Evolutionary conservation across 2,113 vertebrate species (phyloP).

Genomic region (Indicator indicator): DNA sequence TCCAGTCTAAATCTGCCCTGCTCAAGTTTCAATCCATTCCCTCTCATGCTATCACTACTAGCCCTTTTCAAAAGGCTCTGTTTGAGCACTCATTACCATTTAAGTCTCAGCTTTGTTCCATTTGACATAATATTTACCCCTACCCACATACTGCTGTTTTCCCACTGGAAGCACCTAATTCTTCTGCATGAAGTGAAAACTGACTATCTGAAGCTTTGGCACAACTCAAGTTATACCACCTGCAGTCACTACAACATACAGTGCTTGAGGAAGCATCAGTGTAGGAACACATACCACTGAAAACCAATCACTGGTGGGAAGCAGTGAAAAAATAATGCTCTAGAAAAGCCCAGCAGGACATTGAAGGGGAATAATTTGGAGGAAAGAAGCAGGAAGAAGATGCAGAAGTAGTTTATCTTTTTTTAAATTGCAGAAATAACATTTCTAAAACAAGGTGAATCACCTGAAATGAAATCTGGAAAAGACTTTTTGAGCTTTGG

Average conservation of each 20-base stretch:
- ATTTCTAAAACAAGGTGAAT: not conserved
- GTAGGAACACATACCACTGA: fast-evolving
- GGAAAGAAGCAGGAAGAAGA: not conserved
- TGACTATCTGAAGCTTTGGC: not conserved
- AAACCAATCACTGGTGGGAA: not conserved
- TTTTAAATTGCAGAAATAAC: not conserved
- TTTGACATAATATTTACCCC: not conserved
- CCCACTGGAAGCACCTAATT: not conserved
- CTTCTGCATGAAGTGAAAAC: not conserved
- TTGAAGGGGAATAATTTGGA: not conserved
- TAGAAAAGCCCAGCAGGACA: not conserved
- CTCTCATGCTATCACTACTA: too few species aligned
- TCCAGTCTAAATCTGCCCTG: too few species aligned
- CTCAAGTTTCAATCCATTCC: too few species aligned
- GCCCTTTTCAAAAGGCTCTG: too few species aligned
- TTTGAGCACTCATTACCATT: not conserved
- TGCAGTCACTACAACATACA: not conserved
- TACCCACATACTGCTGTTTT: not conserved
- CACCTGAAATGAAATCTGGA: not conserved
- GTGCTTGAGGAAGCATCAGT: not conserved
- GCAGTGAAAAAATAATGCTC: not conserved
- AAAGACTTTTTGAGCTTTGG: not conserved
- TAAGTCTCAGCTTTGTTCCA: not conserved
- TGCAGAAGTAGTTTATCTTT: not conserved
- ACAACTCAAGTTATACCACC: not conserved